phyloP scores from a whole-genome alignment of 2,113 vertebrate genomes.

The Thalassarche chlororhynchos region DNA sequence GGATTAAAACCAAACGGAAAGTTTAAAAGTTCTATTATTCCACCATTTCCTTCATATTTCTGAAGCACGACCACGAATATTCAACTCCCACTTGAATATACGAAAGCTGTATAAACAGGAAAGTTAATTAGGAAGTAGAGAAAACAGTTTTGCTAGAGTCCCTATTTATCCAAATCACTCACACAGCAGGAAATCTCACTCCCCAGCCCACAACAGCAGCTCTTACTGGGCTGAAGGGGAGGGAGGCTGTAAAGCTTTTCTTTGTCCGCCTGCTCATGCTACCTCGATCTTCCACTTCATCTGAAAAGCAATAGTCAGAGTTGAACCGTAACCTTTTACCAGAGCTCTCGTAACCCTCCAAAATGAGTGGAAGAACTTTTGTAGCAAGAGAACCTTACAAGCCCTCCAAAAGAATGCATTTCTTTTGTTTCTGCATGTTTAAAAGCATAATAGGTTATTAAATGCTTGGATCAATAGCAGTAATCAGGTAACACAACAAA shows the following conservation, averaged over 20 bases:
- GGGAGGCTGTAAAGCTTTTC: not conserved
- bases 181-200: slow-evolving; percentile 17
- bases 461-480: not conserved
- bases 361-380: rapidly evolving
- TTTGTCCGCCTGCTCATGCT: not conserved
- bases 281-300: not conserved
- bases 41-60: not conserved
- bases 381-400: not conserved
- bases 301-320: not conserved
- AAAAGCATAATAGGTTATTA: not conserved
- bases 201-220: not conserved
- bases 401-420: not conserved
- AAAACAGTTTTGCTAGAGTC: slow-evolving; percentile 16
- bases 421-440: not conserved
- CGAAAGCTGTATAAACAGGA: slow-evolving; percentile 12
- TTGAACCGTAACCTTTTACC: not conserved
- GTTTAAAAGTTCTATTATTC: not conserved
- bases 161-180: not conserved
- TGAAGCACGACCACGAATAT: not conserved
- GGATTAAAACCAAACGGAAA: not conserved
- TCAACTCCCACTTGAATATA: not conserved
- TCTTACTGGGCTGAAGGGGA: not conserved
- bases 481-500: not conserved
- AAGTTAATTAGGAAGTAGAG: slow-evolving; percentile 32
- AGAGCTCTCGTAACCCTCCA: not conserved